A percentile compares a stretch with the other conserved stretches of the same genome.
Evolutionary conservation across 2,888 invertebrate species (phyloP).

Genomic region (Xylota segnis): DNA sequence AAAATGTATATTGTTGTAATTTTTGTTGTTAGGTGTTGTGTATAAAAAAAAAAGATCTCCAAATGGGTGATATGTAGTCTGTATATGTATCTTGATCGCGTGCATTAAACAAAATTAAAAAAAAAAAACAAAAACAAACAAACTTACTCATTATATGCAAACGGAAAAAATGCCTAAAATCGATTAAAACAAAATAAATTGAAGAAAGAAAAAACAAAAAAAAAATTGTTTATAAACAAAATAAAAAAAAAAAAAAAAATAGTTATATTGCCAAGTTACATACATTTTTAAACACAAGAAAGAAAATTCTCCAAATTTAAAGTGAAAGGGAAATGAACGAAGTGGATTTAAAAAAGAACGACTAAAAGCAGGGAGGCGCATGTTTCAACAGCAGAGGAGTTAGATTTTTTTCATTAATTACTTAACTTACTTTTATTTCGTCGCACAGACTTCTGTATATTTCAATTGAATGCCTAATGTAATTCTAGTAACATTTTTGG

Average conservation of each 20-base stretch:
- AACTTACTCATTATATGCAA: conserved; percentile 51
- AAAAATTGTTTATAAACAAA: conserved; percentile 45
- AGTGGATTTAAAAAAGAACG: not conserved
- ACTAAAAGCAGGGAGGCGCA: conserved; percentile 18
- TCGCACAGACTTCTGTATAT: too few species aligned
- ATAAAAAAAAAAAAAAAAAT: conserved; percentile 23
- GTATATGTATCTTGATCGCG: conserved; percentile 71
- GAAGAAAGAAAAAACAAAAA: conserved; percentile 26
- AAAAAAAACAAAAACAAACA: conserved; percentile 17
- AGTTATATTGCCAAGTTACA: conserved; percentile 51
- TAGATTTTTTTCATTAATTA: too few species aligned
- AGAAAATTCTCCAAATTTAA: conserved; percentile 44
- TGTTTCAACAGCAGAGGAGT: not conserved
- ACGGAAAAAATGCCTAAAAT: conserved; percentile 41
- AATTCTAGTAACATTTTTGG: too few species aligned
- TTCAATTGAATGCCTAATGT: too few species aligned
- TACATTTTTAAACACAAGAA: conserved; percentile 34
- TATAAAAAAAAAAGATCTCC: conserved; percentile 58
- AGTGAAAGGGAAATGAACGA: conserved; percentile 19
- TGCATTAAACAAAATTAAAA: conserved; percentile 55
- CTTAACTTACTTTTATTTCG: too few species aligned
- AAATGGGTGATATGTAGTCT: conserved; percentile 72
- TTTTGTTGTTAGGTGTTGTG: conserved; percentile 66
- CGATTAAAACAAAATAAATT: conserved; percentile 36
- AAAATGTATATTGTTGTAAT: conserved; percentile 63